phyloP scores from a whole-genome alignment of 2,797 vertebrate genomes.

The Distichodus sexfasciatus region DNA sequence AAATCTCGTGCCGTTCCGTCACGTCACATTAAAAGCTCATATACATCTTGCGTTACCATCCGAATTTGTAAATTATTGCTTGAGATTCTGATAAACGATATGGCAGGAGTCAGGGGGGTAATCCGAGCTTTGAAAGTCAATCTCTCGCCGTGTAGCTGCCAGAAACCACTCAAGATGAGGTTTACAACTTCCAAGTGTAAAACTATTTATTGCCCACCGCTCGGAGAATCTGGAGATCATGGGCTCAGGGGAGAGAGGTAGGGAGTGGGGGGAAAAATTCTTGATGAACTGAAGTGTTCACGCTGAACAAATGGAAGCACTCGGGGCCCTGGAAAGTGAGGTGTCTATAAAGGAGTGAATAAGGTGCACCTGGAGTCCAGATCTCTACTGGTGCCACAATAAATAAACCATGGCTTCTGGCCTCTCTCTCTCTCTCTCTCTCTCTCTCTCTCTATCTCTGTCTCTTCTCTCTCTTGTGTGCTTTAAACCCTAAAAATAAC shows the following conservation, averaged over 20 bases:
- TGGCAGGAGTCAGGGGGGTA: slow-evolving; percentile 20
- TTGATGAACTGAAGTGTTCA: slow-evolving; percentile 38
- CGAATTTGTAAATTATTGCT: slow-evolving; percentile 30
- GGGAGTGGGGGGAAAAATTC: not conserved
- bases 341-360: slow-evolving; percentile 41
- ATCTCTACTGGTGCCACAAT: slow-evolving; percentile 43
- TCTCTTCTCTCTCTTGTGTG: slow-evolving; percentile 24
- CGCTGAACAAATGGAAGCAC: slow-evolving; percentile 42
- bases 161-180: slow-evolving; percentile 48
- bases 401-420: slow-evolving; percentile 36
- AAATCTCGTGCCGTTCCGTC: slow-evolving; percentile 3
- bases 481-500: slow-evolving; percentile 40
- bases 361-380: slow-evolving; percentile 49
- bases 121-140: slow-evolving; percentile 42
- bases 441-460: slow-evolving; percentile 11
- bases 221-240: slow-evolving; percentile 40
- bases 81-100: slow-evolving; percentile 43
- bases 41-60: slow-evolving; percentile 27
- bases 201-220: slow-evolving; percentile 53
- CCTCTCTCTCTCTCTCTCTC: slow-evolving; percentile 22
- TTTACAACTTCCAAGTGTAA: slow-evolving; percentile 57
- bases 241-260: not conserved
- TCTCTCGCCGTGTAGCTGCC: slow-evolving; percentile 41
- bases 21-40: slow-evolving; percentile 36
- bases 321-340: slow-evolving; percentile 35